Evolutionary conservation across 2,113 vertebrate species (phyloP), one percentile per base, ranked within the genome.

Genomic region (Benthochromis sp.): DNA sequence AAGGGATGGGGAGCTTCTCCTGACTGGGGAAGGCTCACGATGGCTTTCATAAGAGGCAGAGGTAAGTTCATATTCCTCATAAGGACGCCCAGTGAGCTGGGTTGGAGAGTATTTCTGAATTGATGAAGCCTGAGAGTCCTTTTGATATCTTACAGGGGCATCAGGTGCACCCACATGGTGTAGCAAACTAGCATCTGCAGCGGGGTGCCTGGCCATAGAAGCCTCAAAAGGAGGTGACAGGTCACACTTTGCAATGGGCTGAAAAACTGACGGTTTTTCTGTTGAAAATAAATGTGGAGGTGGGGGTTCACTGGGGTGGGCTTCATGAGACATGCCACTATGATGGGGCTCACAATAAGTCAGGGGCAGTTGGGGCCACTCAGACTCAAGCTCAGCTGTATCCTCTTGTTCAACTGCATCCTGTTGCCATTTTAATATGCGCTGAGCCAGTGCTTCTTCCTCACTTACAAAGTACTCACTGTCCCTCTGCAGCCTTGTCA

Each of bases 381-480:
- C 94, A 10, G 96, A 93, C 79, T 97, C 96, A 7, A 95, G 83
- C 83, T 96, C 95, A 88, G 93, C 92, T 57, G 90, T 94, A 90
- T 96, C 95, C 52, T 96, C 96, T 79, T 94, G 96, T 82, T 96
- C 95, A 3, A 91, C 89, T 84, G 88, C 87, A 66, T 96, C 96
- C 81, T 96, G 86, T 83, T 96, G 95, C 96, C 96, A 96, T 90
- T 96, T 96, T 16, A 95, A 85, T 19, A 96, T 94, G 9, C 95
- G 95, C 76, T 96, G 95, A 85, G 95, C 96, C 73, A 95, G 73
- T 13, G 96, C 96, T 52, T 95, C 96, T 52, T 97, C 95, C 84
- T 97, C 96, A 80, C 93, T 96, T 12, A 95, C 94, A 55, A 96
- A 94, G 88, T 96, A 96, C 38, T 96, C 95, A 52, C 93, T 96